Percentiles rank a stretch among this genome's conserved stretches.
Evolutionary conservation across 1,140 invertebrate genomes (phyloP).

Genomic region (Melitaea cinxia): DNA sequence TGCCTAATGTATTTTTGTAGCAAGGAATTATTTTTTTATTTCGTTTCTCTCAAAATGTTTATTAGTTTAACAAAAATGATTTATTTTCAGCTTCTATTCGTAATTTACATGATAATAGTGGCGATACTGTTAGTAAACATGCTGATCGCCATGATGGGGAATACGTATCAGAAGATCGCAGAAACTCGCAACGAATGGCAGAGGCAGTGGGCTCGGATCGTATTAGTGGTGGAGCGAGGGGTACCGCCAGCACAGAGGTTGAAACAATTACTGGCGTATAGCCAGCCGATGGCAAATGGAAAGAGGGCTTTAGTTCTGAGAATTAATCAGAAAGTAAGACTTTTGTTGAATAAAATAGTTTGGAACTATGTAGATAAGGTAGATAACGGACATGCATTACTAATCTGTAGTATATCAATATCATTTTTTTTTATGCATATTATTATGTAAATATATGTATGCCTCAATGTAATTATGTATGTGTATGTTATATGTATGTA

Average conservation of each 20-base stretch:
- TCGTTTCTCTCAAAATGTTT: not conserved
- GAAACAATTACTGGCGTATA: slow-evolving; percentile 93
- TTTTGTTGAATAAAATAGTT: too few relatives aligned
- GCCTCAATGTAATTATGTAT: too few relatives aligned
- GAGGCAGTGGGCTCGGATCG: slow-evolving; percentile 98
- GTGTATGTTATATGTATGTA: too few relatives aligned
- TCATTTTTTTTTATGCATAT: too few relatives aligned
- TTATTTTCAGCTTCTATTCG: slow-evolving; percentile 93
- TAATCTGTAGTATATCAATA: too few relatives aligned
- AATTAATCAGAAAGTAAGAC: slow-evolving; percentile 46
- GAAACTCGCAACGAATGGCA: slow-evolving; percentile 99
- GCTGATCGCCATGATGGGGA: slow-evolving; percentile 99
- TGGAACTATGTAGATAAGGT: too few relatives aligned
- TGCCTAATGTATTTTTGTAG: too few relatives aligned
- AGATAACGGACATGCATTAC: too few relatives aligned
- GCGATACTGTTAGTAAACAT: slow-evolving; percentile 98
- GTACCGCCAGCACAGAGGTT: slow-evolving; percentile 93
- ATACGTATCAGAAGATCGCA: slow-evolving; percentile 98
- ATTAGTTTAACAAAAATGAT: too few relatives aligned
- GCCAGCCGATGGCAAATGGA: slow-evolving; percentile 97
- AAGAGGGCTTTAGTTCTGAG: slow-evolving; percentile 92
- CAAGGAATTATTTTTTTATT: too few relatives aligned
- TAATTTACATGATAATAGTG: slow-evolving; percentile 98
- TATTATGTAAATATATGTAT: too few relatives aligned
- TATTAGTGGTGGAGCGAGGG: slow-evolving; percentile 97